A percentile compares a stretch with the other conserved stretches of the same genome.
Conservation (phyloP, 1,140 invertebrate genomes). For the Saccostrea echinata region DNA sequence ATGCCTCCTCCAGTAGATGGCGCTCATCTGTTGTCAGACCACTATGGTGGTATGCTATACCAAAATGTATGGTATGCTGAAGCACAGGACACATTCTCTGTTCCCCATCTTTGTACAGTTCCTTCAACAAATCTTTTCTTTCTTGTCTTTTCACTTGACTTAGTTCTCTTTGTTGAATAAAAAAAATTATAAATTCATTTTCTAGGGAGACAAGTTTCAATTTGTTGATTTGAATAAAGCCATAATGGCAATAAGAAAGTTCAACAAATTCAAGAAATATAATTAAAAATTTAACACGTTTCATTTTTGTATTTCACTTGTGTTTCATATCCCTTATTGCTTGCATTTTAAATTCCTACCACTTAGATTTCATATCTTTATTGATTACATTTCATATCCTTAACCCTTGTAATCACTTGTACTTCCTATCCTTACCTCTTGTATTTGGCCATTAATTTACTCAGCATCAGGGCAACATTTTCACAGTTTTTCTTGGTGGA, state of each 20-base stretch:
- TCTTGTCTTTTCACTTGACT: conserved; percentile 83
- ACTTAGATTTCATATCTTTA: no score
- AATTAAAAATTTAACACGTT: no score
- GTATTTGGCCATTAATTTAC: conserved; percentile 73
- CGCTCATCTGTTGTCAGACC: conserved; percentile 87
- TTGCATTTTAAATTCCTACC: no score
- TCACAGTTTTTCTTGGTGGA: conserved; percentile 95
- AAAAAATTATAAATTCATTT: no score
- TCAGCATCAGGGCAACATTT: conserved; percentile 90
- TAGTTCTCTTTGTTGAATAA: conserved; percentile 62
- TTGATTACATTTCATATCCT: no score
- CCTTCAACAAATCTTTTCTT: conserved; percentile 82
- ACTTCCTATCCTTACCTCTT: conserved; percentile 61
- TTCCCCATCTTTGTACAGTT: conserved; percentile 86
- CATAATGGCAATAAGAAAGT: no score
- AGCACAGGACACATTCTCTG: conserved; percentile 88
- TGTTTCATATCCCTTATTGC: no score
- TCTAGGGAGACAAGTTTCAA: no score
- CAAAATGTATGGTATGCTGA: conserved; percentile 86
- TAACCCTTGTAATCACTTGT: not conserved
- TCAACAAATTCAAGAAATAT: no score
- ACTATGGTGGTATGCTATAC: conserved; percentile 93
- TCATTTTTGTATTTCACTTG: no score
- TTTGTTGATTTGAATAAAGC: no score
- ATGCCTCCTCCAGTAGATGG: conserved; percentile 92